Evolutionary conservation across 2,888 invertebrate genomes (phyloP), one percentile per base, ranked within the genome.

Genomic region (Caenorhabditis macrosperma): DNA sequence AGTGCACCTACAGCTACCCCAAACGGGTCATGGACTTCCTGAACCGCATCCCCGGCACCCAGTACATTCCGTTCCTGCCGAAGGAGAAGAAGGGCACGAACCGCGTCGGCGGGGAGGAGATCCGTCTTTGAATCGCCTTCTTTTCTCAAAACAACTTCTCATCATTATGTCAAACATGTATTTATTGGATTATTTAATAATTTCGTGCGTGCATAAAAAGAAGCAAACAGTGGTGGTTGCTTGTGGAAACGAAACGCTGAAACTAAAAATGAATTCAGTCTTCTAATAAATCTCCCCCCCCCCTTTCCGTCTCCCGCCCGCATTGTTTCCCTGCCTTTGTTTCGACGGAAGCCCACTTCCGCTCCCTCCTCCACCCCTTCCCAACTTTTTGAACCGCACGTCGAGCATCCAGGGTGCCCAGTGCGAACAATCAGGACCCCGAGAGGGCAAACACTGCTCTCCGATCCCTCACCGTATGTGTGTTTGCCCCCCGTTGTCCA

Each of bases 11-110:
- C 82, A 83, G 84, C 35, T 89, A 81, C 69, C 88, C 88, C 7
- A 64, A 59, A 30, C 63, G 71, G 55, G 66, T 83, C 5, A 87
- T 86, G 85, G 71, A 78, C 30, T 55, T 88, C 9, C 68, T 89
- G 17, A 74, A 85, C n/a, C 75, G 79, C 50, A 76, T 88, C 20
- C 86, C 87, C n/a, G 57, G 68, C 38, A 63, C 86, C 12, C 69
- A 82, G 44, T 79, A 81, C 35, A 46, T 89, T 10, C 89, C 89
- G 12, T 87, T 84, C 64, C 75, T 88, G 60, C 89, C 89, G 12
- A 85, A 86, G 55, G 78, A 82, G 30, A 86, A 85, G 64, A 82
- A 79, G 44, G 12, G 59, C 22, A 79, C 77, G 17, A 80, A 84
- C 59, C 66, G 75, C 15, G 76, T 81, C 9, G 72, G n/a, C n/a